Evolutionary conservation across 2,113 vertebrate species (phyloP), one percentile per base, ranked within the genome.

Genomic region (Cololabis saira): DNA sequence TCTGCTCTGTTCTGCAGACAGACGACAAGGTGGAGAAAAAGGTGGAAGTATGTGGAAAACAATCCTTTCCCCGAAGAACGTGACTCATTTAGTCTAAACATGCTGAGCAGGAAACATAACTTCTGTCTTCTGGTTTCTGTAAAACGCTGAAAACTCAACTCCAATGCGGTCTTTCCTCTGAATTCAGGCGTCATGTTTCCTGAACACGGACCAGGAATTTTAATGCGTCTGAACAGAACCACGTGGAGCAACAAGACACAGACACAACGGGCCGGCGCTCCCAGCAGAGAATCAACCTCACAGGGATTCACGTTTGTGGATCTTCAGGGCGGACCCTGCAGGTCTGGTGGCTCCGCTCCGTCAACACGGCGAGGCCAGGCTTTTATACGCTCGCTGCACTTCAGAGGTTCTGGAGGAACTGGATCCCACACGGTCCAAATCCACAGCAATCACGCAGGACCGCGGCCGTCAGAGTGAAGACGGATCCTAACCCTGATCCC

Each of bases 81-180:
- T 12, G 41, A 71, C 40, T 55, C 3, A 45, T 37, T 74, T 61
- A 59, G n/a, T n/a, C n/a, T n/a, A n/a, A n/a, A n/a, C 55, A 40
- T 30, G 40, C 24, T 17, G 18, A 12, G 47, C 50, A 58, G 69
- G 61, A 64, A 64, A 40, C 45, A n/a, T n/a, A 19, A 4, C 42
- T n/a, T 51, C 41, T 43, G 49, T 3, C 37, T 45, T 22, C 16
- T 18, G 50, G 6, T 27, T 27, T 27, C 24, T 27, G 22, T 18
- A 47, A 18, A 22, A 50, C 3, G 9, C 30, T 37, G 24, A 49
- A 40, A 33, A 51, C 12, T 1, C 24, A 27, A 27, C 24, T 27
- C 24, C 3, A 27, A 27, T 27, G 24, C 5, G 24, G 24, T 27
- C 24, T 21, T 18, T 27, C 24, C 24, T 45, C 48, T 33, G 30